Percentiles rank a stretch among this genome's conserved stretches.
phyloP scores from a whole-genome alignment of 2,888 invertebrate genomes.

The Eumacrocentrus americanus region DNA sequence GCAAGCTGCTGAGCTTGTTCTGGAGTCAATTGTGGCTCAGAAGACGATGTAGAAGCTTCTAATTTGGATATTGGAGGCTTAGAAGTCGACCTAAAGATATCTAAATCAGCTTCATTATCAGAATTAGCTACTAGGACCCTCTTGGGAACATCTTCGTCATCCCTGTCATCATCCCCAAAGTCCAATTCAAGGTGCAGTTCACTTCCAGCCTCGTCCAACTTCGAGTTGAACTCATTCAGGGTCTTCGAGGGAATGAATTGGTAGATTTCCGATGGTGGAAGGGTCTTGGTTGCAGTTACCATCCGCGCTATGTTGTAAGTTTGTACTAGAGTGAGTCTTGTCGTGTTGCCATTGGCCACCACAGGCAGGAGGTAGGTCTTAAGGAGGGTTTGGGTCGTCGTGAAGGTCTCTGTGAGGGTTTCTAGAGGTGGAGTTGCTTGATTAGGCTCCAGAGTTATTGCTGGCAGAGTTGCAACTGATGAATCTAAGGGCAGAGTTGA shows the following conservation, averaged over 20 bases:
- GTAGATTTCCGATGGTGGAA: constrained; percentile 86
- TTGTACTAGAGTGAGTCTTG: constrained; percentile 82
- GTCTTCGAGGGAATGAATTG: constrained; percentile 87
- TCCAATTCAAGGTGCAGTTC: constrained; percentile 85
- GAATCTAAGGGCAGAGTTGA: constrained; percentile 75
- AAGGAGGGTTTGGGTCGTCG: constrained; percentile 85
- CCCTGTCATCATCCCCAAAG: constrained; percentile 74
- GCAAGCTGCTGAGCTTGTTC: constrained; percentile 80
- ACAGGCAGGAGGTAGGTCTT: constrained; percentile 90
- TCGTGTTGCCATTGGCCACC: constrained; percentile 76
- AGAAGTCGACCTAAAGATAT: constrained; percentile 68
- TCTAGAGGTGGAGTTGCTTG: constrained; percentile 86
- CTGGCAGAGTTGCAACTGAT: constrained; percentile 82
- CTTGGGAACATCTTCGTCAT: constrained; percentile 59
- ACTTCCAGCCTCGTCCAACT: constrained; percentile 87
- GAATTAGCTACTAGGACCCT: constrained; percentile 64
- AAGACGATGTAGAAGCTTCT: constrained; percentile 52
- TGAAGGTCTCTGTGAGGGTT: constrained; percentile 89
- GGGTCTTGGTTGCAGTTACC: constrained; percentile 88
- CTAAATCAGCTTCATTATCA: constrained; percentile 71
- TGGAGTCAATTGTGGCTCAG: constrained; percentile 63
- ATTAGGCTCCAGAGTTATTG: constrained; percentile 76
- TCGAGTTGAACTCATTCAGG: constrained; percentile 86
- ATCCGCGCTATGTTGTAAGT: constrained; percentile 86
- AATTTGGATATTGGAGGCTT: constrained; percentile 55